These are phyloP conservation scores for Brassicogethes aeneus DNA, from an alignment of 2,888 invertebrate species.

Conservation along the genomic window DNA sequence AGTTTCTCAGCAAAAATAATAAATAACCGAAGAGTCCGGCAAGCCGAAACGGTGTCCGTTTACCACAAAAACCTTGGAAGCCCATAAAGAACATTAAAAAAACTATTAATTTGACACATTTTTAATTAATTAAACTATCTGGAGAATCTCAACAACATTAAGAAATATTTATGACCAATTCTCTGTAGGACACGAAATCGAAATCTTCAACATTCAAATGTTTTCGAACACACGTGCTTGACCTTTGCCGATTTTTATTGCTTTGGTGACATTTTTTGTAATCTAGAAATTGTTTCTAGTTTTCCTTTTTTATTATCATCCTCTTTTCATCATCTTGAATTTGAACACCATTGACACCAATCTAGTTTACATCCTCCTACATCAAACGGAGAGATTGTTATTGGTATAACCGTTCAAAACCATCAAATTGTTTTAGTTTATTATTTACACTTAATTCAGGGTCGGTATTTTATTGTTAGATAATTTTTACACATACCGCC, in stretches of 20 bases:
- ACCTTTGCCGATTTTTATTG: constrained; percentile 16
- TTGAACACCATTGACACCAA: no score
- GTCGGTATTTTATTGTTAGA: no score
- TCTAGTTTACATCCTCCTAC: no score
- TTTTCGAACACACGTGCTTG: constrained; percentile 19
- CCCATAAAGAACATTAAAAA: constrained; percentile 2
- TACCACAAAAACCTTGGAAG: neutral
- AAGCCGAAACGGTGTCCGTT: neutral
- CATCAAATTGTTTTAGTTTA: no score
- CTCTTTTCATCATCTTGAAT: no score
- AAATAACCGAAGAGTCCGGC: neutral
- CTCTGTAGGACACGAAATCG: constrained; percentile 19
- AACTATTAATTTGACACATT: constrained; percentile 4
- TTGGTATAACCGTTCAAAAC: no score
- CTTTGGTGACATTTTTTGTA: constrained; percentile 18
- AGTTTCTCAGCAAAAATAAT: neutral
- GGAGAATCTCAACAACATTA: constrained; percentile 7
- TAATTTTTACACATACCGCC: no score
- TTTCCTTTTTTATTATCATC: neutral
- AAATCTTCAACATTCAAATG: constrained; percentile 20
- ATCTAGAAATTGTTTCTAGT: neutral
- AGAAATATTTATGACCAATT: constrained; percentile 20
- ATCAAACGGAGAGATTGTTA: no score
- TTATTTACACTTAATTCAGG: no score
- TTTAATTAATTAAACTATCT: constrained; percentile 3